Conservation (phyloP, 1,140 invertebrate genomes). For the Hycleus cichorii region DNA sequence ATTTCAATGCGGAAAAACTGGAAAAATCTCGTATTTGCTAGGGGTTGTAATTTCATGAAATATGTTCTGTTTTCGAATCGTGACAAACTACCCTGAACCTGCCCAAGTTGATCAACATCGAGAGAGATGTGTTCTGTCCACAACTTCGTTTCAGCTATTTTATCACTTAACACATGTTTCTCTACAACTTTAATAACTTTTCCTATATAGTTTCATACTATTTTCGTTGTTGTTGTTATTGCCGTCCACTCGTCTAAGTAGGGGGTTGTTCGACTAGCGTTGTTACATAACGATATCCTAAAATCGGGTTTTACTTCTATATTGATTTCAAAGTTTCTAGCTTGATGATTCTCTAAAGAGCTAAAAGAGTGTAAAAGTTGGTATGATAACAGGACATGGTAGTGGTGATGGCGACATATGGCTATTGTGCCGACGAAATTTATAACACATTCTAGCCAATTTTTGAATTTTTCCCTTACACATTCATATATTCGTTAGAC, state of each 20-base stretch:
- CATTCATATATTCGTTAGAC: too few species aligned
- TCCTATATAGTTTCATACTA: slow-evolving; percentile 3
- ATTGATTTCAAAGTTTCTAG: slow-evolving; percentile 35
- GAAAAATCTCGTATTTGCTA: too few species aligned
- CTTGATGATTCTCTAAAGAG: slow-evolving; percentile 38
- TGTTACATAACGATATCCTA: too few species aligned
- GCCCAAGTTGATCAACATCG: slow-evolving; percentile 4
- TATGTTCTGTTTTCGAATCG: not conserved
- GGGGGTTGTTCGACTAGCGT: too few species aligned
- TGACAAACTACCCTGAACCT: not conserved
- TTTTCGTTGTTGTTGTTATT: slow-evolving; percentile 10
- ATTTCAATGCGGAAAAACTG: too few species aligned
- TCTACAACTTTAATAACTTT: slow-evolving; percentile 13
- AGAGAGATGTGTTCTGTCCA: not conserved
- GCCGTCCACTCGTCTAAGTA: not conserved
- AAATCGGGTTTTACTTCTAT: slow-evolving; percentile 7
- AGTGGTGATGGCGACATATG: slow-evolving; percentile 8
- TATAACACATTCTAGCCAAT: slow-evolving; percentile 12
- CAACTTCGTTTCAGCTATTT: not conserved
- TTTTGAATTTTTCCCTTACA: too few species aligned
- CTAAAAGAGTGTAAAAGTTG: slow-evolving; percentile 38
- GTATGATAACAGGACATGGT: slow-evolving; percentile 29
- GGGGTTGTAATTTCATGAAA: too few species aligned
- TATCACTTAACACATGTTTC: slow-evolving; percentile 12
- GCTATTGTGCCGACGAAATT: slow-evolving; percentile 20